A percentile compares a stretch with the other conserved stretches of the same genome.
phyloP scores from a whole-genome alignment of 2,797 vertebrate species.

The Antrozous pallidus region DNA sequence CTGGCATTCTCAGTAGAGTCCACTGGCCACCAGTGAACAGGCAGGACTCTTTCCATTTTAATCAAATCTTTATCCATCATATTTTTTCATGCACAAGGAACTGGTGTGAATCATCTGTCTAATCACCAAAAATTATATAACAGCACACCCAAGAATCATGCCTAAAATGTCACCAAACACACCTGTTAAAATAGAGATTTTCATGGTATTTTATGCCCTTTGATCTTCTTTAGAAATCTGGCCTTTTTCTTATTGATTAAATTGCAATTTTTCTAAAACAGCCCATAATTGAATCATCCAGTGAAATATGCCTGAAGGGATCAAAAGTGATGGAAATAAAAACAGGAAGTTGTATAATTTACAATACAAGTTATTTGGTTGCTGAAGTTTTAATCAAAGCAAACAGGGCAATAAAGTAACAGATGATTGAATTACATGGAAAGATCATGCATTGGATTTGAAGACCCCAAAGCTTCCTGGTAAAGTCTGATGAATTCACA shows the following conservation, averaged over 20 bases:
- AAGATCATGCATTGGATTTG: conserved; percentile 64
- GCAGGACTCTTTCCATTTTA: neutral
- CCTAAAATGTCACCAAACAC: conserved; percentile 48
- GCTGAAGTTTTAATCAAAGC: conserved; percentile 74
- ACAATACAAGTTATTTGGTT: conserved; percentile 79
- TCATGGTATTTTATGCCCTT: conserved; percentile 58
- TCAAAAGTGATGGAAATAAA: conserved; percentile 79
- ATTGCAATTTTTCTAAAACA: conserved; percentile 78
- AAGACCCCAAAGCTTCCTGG: conserved; percentile 44
- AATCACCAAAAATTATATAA: neutral
- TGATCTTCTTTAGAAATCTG: conserved; percentile 78
- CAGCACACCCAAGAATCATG: neutral
- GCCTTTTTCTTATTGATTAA: conserved; percentile 78
- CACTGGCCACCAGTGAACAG: neutral
- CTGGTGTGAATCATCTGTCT: neutral
- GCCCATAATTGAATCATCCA: conserved; percentile 77
- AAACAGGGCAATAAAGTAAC: conserved; percentile 72
- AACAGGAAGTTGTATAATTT: conserved; percentile 75
- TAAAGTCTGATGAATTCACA: conserved; percentile 62
- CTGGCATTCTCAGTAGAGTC: neutral
- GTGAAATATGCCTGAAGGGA: conserved; percentile 79
- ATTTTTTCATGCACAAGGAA: neutral
- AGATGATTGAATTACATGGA: conserved; percentile 74
- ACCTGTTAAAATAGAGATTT: conserved; percentile 55
- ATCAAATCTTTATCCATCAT: conserved; percentile 10